A percentile compares a stretch with the other conserved stretches of the same genome.
phyloP scores from a whole-genome alignment of 1,140 invertebrate species.

The Caenorhabditis remanei region DNA sequence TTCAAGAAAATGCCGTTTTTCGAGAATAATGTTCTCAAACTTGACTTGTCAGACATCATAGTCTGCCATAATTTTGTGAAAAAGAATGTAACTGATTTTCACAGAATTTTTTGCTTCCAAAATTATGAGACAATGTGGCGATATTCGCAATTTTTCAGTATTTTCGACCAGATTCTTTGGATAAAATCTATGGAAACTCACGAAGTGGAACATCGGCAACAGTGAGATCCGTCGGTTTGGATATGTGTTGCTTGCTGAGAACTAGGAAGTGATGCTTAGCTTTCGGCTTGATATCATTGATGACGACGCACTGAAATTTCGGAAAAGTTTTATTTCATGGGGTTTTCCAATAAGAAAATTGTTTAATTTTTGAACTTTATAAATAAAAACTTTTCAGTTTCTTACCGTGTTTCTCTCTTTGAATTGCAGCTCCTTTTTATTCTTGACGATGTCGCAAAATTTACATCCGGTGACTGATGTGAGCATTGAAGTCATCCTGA shows the following conservation, averaged over 20 bases:
- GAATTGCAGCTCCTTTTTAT: constrained; percentile 61
- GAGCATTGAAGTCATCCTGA: constrained; percentile 54
- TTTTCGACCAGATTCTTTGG: background rate
- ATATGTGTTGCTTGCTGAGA: constrained; percentile 65
- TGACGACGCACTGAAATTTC: constrained; percentile 59
- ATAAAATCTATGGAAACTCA: constrained; percentile 35
- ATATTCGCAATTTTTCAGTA: no score
- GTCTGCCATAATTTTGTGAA: no score
- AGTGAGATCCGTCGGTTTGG: constrained; percentile 64
- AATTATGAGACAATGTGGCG: no score
- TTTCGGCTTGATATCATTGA: constrained; percentile 68
- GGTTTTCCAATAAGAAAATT: no score
- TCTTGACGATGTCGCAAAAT: constrained; percentile 66
- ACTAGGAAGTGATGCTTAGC: constrained; percentile 65
- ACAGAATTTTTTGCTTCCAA: no score
- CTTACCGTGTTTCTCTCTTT: constrained; percentile 60
- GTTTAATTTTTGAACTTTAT: background rate
- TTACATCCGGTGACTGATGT: constrained; percentile 61
- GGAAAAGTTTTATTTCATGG: background rate
- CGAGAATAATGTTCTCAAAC: no score
- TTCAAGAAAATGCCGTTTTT: background rate
- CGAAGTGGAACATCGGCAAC: constrained; percentile 60
- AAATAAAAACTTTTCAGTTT: background rate
- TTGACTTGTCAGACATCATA: no score
- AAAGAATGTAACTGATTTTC: no score